Base-by-base conservation (phyloP, 2,797 vertebrate species). In the Cossypha niveicapilla region DNA sequence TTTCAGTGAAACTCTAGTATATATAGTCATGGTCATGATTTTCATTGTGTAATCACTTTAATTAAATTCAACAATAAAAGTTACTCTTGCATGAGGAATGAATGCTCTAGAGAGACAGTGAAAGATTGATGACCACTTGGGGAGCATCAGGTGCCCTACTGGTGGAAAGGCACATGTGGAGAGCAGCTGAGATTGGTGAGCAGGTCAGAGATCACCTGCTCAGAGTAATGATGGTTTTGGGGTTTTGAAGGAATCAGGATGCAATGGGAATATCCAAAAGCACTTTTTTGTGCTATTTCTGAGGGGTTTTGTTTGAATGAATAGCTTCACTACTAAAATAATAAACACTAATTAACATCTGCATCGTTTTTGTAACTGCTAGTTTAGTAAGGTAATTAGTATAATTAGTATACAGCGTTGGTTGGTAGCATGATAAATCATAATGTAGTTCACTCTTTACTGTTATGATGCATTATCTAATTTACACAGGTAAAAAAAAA, bases 361-460 rank as follows among this genome's bases (percentile, higher is more conserved):
- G 86, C 90, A 57, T 97, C 51, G 71, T 96, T 97, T 97, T 95
- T 82, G 67, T 97, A 97, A 98, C 87, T 97, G 94, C 85, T 97
- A 92, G 90, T 96, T 97, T 97, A 97, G 93, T 97, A 92, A 95
- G 92, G 96, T 97, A 97, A 97, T 98, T 98, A 97, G 93, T 95
- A 77, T 97, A 98, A 98, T 98, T 98, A 98, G 96, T 94, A 88
- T 93, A 94, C 77, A 89, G 78, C 48, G 13, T 95, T 97, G 92
- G 88, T 94, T 94, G 82, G 85, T 96, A 95, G 84, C 87, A 92
- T 97, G 97, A 98, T 97, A 98, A 98, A 97, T 98, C 94, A 94
- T 90, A 94, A 96, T 93, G 74, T 83, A 95, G 91, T 96, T 97
- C 96, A 96, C 93, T 98, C 86, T 97, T 97, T 97, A 94, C 92